Evolutionary conservation across 2,113 vertebrate genomes (phyloP).

Genomic region (Tichodroma muraria): DNA sequence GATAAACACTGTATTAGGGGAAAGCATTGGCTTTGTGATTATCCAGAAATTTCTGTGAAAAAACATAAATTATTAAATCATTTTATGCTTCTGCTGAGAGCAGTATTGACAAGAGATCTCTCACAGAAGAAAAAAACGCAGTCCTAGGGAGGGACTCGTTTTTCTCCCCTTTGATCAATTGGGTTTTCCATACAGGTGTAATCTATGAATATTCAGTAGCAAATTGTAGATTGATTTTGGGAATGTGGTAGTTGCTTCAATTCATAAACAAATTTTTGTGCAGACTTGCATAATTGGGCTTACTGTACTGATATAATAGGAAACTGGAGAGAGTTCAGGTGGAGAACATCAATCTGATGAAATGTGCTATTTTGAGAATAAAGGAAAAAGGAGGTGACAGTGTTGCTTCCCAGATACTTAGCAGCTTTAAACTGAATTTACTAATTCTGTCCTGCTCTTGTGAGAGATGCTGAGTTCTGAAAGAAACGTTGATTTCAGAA

Average conservation of each 20-base stretch:
- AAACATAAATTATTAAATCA: neutral
- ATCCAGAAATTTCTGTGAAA: neutral
- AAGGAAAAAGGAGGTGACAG: neutral
- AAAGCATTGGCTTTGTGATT: neutral
- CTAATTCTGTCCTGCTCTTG: neutral
- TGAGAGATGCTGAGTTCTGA: neutral
- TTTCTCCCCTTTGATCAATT: neutral
- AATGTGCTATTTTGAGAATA: neutral
- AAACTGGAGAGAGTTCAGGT: neutral
- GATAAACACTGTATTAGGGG: neutral
- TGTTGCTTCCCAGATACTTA: neutral
- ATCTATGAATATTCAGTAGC: neutral
- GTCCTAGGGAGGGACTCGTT: neutral
- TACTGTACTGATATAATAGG: neutral
- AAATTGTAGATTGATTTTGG: neutral
- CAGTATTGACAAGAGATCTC: neutral
- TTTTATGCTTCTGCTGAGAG: neutral
- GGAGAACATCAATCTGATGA: neutral
- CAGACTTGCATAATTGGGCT: neutral
- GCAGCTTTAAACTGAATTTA: neutral
- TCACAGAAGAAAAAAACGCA: rapidly evolving
- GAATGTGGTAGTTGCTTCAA: neutral
- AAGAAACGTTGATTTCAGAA: neutral
- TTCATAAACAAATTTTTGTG: neutral
- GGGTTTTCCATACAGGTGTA: neutral